Evolutionary conservation across 2,797 vertebrate genomes (phyloP).

Genomic region (Pelodytes ibericus): DNA sequence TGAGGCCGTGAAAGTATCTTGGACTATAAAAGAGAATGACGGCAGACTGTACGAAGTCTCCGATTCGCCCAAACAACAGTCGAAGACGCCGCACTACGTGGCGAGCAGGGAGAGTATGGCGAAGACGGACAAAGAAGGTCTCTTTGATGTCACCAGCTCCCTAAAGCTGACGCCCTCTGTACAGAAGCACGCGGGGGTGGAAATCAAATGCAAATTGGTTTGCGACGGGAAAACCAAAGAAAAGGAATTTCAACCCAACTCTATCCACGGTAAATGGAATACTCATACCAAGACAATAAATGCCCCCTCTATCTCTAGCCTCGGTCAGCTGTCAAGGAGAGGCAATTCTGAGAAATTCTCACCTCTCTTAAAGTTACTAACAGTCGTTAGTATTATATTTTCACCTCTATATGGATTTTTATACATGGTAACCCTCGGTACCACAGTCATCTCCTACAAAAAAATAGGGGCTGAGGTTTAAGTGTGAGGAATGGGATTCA

Average conservation of each 20-base stretch:
- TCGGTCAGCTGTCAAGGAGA: too few species aligned
- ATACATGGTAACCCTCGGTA: too few species aligned
- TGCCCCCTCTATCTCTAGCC: too few species aligned
- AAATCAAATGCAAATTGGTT: neutral
- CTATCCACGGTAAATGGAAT: constrained; percentile 6
- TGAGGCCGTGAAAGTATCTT: neutral
- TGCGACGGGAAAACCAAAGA: neutral
- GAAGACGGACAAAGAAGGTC: neutral
- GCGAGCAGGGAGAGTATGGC: neutral
- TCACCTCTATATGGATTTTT: too few species aligned
- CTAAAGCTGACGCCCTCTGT: constrained; percentile 5
- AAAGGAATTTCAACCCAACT: neutral
- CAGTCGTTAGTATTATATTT: too few species aligned
- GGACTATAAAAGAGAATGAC: neutral
- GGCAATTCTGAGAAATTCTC: too few species aligned
- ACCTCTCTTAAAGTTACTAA: too few species aligned
- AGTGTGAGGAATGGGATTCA: too few species aligned
- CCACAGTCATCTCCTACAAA: too few species aligned
- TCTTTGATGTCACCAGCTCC: neutral
- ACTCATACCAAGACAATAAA: neutral
- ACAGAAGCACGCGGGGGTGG: neutral
- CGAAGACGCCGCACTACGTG: neutral
- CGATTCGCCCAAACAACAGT: neutral
- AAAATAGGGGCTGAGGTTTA: too few species aligned
- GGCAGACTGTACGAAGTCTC: neutral